Base-by-base conservation (phyloP, 1,140 invertebrate species). In the Drepana arcuata region DNA sequence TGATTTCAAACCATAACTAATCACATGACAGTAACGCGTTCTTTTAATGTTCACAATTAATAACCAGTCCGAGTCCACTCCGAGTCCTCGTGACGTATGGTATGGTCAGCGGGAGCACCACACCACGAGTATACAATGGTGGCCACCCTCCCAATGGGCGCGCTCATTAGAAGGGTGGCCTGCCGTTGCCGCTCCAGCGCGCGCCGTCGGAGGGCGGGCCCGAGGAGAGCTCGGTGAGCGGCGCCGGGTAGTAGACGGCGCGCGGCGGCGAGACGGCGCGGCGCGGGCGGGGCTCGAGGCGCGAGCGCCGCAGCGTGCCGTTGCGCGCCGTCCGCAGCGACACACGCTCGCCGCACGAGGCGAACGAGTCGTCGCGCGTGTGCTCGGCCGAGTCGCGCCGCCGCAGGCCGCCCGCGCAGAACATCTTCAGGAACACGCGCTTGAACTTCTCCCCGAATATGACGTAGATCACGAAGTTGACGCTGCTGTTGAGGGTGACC, bases 391-490 rank as follows among this genome's bases (percentile, higher is more conserved):
- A 93, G 89, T 37, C 92, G 87, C 42, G 80, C 55, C 15, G 82
- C 71, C 28, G 54, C 46, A 87, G 82, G 2, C 83, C 79, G 12
- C 88, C 84, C 27, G 88, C 88, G 74, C 94, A 96, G 81, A 97
- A 96, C 59, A 95, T 88, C 57, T 92, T 88, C 36, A 96, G 84
- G 77, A 96, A 96, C 36, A 95, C 89, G 23, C 93, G 87, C 60
- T 96, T 93, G 82, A 99, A 99, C 68, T 98, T 98, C 64, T 97
- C 93, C 0, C 96, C 97, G 69, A 98, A 97, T 21, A 97, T 95
- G 41, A 97, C 96, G 81, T 99, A 99, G 43, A 99, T 96, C 33
- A 98, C 90, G 71, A 98, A 98, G 75, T 99, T 99, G 18, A 98
- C 93, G 51, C 96, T 96, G 55, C 95, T 97, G 83, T 99, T 99